Conservation (phyloP, 2,797 vertebrate species). For the Chromis chromis region DNA sequence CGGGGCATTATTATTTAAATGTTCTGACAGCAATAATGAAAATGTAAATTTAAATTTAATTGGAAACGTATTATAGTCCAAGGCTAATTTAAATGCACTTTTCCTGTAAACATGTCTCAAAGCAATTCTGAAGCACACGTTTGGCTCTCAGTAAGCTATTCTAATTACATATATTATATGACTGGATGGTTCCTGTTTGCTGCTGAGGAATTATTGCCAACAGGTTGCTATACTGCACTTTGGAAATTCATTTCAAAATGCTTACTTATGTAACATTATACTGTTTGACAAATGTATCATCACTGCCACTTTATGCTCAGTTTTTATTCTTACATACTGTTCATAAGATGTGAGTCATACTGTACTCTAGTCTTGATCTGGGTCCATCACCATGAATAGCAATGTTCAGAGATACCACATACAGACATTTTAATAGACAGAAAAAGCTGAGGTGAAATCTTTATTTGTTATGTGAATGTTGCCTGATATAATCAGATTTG, state of each 20-base stretch:
- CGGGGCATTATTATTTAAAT: background rate
- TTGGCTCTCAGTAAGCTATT: background rate
- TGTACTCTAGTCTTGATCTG: background rate
- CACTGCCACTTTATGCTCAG: background rate
- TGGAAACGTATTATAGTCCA: background rate
- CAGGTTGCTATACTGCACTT: background rate
- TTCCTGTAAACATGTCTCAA: background rate
- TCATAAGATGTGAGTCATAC: background rate
- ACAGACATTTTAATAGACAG: background rate
- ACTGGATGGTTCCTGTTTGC: background rate
- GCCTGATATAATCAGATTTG: background rate
- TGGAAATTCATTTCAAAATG: conserved; percentile 1
- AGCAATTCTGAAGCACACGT: background rate
- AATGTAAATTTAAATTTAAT: too few relatives aligned
- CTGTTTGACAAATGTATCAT: background rate
- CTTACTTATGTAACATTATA: background rate
- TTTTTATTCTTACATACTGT: too few relatives aligned
- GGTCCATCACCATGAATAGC: background rate
- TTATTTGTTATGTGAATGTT: background rate
- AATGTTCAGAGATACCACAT: background rate
- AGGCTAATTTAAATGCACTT: background rate
- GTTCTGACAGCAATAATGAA: too few relatives aligned
- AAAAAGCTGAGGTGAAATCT: background rate
- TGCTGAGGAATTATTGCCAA: background rate
- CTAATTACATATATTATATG: background rate